These are phyloP conservation scores for Drosophila grimshawi DNA, from an alignment of 1,140 invertebrate species.

Conservation along the genomic window DNA sequence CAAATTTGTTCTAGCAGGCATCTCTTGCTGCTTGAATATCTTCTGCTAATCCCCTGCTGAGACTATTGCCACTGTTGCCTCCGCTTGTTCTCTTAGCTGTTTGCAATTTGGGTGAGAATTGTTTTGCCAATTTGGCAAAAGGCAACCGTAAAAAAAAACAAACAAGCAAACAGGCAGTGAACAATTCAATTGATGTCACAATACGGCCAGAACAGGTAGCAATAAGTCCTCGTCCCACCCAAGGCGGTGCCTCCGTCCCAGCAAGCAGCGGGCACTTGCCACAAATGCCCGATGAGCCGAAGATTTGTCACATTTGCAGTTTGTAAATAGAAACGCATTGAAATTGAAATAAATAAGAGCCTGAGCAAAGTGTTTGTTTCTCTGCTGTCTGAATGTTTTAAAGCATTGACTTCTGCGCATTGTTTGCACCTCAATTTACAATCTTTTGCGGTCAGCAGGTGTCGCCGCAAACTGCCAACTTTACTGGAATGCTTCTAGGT, in stretches of 20 bases:
- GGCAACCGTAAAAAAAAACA: background rate
- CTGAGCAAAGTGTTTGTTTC: conserved; percentile 33
- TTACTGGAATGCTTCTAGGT: conserved; percentile 16
- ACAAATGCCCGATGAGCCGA: conserved; percentile 8
- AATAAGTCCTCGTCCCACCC: conserved; percentile 16
- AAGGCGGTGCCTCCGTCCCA: conserved; percentile 3
- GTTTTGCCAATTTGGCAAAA: conserved; percentile 43
- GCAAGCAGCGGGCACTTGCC: conserved; percentile 23
- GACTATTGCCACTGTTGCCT: conserved; percentile 35
- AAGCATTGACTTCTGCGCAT: conserved; percentile 44
- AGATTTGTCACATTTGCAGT: conserved; percentile 65
- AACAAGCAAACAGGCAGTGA: conserved; percentile 2
- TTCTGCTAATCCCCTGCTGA: conserved; percentile 8
- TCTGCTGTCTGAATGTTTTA: conserved; percentile 22
- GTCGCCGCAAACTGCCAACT: conserved; percentile 13
- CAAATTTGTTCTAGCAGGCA: background rate
- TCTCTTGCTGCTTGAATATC: background rate
- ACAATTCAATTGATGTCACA: conserved; percentile 42
- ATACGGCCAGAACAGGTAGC: conserved; percentile 28
- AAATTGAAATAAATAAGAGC: conserved; percentile 19
- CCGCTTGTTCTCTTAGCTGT: background rate
- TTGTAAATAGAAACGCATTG: conserved; percentile 60
- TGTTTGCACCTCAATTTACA: conserved; percentile 79
- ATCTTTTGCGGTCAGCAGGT: conserved; percentile 70
- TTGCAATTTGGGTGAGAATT: conserved; percentile 21